Percentiles rank a stretch among this genome's conserved stretches.
Evolutionary conservation across 2,113 vertebrate species (phyloP).

Genomic region (Callipepla californica): DNA sequence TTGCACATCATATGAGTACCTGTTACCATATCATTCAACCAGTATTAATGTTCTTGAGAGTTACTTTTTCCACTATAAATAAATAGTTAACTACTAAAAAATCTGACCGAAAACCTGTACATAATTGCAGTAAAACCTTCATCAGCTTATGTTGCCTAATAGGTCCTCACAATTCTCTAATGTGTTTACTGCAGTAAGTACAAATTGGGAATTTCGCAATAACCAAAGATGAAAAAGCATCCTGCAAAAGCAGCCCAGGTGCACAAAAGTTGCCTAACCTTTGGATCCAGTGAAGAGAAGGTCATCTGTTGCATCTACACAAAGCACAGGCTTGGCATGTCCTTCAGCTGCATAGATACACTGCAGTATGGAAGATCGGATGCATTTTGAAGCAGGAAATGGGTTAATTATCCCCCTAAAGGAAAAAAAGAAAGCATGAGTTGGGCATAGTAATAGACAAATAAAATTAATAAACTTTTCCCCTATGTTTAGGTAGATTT

Average conservation of each 20-base stretch:
- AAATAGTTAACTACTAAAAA: background rate
- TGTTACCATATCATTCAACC: background rate
- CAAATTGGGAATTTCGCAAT: background rate
- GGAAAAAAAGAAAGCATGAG: background rate
- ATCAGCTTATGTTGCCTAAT: background rate
- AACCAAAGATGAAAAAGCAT: background rate
- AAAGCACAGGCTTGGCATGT: constrained; percentile 93
- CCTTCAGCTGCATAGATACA: constrained; percentile 92
- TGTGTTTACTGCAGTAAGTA: background rate
- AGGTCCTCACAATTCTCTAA: background rate
- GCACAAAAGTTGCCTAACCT: constrained; percentile 77
- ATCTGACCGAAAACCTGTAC: background rate
- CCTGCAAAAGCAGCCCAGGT: background rate
- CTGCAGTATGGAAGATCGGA: constrained; percentile 80
- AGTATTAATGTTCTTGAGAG: background rate
- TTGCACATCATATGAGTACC: background rate
- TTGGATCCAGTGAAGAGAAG: constrained; percentile 98
- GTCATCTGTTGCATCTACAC: constrained; percentile 95
- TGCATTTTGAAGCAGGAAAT: constrained; percentile 80
- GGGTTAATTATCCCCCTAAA: constrained; percentile 93
- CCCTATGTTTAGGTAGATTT: background rate
- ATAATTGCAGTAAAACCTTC: background rate
- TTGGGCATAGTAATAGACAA: background rate
- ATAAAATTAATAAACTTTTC: background rate
- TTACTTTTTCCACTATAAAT: background rate